Conservation (phyloP, 2,888 invertebrate genomes). For the Prosapia bicincta region DNA sequence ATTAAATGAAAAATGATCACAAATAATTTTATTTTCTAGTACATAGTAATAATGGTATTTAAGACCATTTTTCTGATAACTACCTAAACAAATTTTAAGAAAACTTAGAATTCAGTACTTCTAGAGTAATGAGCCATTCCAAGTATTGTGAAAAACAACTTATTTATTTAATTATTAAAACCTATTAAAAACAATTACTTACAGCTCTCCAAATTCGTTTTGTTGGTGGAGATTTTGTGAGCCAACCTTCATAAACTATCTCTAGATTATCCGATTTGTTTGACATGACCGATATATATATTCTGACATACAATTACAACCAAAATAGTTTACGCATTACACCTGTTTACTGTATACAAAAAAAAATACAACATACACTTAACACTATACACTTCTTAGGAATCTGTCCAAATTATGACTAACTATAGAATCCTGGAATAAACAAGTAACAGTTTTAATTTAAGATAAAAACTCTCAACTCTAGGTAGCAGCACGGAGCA, state of each 20-base stretch:
- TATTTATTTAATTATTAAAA: neutral
- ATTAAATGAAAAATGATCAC: too few species aligned
- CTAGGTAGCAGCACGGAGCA: neutral
- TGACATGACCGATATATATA: constrained; percentile 30
- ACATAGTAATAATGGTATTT: too few species aligned
- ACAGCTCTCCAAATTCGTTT: constrained; percentile 92
- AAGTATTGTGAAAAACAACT: too few species aligned
- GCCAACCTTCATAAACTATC: constrained; percentile 87
- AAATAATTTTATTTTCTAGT: too few species aligned
- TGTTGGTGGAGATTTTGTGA: constrained; percentile 92
- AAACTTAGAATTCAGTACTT: too few species aligned
- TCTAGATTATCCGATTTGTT: constrained; percentile 48
- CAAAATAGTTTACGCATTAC: neutral
- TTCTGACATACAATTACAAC: neutral
- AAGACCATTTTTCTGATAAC: too few species aligned
- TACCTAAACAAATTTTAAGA: too few species aligned
- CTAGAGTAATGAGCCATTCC: too few species aligned
- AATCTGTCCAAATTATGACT: neutral
- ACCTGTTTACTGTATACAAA: neutral
- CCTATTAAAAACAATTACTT: constrained; percentile 49
- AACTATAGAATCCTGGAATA: neutral
- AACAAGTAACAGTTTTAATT: neutral
- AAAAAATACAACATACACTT: neutral
- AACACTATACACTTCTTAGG: neutral
- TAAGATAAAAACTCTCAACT: neutral